Conservation (phyloP, 2,113 vertebrate species). For the Pithys albifrons region DNA sequence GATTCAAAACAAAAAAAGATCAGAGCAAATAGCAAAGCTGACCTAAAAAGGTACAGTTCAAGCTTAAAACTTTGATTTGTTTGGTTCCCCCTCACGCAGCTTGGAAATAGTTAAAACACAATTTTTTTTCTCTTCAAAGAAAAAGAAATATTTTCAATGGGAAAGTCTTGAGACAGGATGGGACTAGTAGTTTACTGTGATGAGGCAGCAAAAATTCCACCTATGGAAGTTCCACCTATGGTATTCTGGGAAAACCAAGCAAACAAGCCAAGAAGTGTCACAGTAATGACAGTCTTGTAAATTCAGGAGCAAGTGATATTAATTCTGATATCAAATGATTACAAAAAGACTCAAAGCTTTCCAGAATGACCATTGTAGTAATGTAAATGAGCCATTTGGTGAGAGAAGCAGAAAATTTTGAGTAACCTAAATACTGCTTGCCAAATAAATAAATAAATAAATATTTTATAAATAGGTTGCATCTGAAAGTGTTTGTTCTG, state of each 20-base stretch:
- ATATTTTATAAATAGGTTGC: neutral
- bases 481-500: neutral
- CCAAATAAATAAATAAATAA: neutral
- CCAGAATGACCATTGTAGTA: neutral
- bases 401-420: neutral
- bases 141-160: neutral
- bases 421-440: neutral
- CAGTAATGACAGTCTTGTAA: neutral
- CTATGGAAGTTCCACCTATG: neutral
- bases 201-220: neutral
- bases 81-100: neutral
- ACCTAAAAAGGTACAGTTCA: neutral
- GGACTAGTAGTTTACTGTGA: neutral
- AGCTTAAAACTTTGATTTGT: constrained; percentile 4
- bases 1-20: neutral
- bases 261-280: neutral
- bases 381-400: neutral
- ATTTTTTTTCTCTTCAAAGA: neutral
- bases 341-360: neutral
- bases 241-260: neutral
- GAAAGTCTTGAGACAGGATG: neutral
- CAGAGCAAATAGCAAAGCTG: neutral
- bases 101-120: neutral
- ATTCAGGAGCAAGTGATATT: neutral
- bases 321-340: neutral